Conservation (phyloP, 2,113 vertebrate species). For the Chlorodrepanis virens region DNA sequence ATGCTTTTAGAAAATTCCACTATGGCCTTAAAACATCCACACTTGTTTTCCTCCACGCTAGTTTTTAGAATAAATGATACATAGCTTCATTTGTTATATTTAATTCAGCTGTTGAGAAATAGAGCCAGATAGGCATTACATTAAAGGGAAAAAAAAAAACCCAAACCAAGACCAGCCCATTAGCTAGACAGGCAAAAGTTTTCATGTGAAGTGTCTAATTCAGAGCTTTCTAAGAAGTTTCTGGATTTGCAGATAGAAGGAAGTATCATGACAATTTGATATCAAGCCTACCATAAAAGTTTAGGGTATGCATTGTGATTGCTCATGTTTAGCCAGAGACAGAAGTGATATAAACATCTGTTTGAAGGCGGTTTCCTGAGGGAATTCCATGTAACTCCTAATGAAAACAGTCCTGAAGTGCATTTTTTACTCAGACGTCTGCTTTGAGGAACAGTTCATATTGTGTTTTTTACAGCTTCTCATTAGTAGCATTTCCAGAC, state of each 20-base stretch:
- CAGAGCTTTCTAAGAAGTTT: background rate
- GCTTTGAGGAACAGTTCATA: background rate
- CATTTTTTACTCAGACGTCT: background rate
- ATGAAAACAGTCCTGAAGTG: background rate
- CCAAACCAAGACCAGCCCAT: background rate
- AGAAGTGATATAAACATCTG: background rate
- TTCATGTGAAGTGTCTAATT: background rate
- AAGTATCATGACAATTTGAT: background rate
- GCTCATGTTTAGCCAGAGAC: background rate
- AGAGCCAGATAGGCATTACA: background rate
- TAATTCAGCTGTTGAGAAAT: background rate
- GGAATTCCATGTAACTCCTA: background rate
- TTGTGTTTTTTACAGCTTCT: background rate
- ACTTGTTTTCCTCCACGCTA: background rate
- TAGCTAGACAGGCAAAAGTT: background rate
- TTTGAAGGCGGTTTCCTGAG: background rate
- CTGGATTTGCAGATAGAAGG: background rate
- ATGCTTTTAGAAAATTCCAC: background rate
- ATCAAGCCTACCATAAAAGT: background rate
- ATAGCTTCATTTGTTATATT: background rate
- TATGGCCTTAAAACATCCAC: background rate
- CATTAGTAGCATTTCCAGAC: background rate
- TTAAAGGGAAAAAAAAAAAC: background rate
- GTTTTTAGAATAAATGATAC: background rate
- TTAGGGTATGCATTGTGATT: background rate